Evolutionary conservation across 2,888 invertebrate species (phyloP), one percentile per base, ranked within the genome.

Genomic region (Plebejus melissa): DNA sequence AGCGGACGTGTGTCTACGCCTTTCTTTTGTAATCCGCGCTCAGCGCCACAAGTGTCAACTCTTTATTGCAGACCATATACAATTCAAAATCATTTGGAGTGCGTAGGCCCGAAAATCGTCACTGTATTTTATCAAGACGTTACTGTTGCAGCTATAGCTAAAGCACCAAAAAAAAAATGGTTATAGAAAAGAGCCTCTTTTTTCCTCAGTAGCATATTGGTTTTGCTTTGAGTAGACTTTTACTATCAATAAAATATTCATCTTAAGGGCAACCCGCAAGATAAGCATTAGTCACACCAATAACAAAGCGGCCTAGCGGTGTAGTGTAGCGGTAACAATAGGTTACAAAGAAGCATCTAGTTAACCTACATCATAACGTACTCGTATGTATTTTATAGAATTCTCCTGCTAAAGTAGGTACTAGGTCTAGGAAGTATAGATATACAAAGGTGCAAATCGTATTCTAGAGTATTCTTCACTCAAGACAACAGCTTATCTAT

Each of bases 1-100:
- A 88, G 87, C 89, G 88, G 87, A 89, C 88, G 88, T 87, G 85
- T 86, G 86, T 83, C 82, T 80, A 82, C 82, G 41, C 65, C 79
- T 84, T 87, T 85, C 81, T 88, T 87, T 89, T 88, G 85, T 87
- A 82, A 83, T 80, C 79, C 80, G 79, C 75, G 76, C 75, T 75
- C 77, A 79, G 57, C 76, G 74, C 74, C 74, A 76, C 77, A 78
- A 79, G 78, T 77, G 71, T 78, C 79, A 76, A 79, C 75, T 76
- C 54, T 65, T 54, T 46, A 74, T 54, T 38, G 58, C 74, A 32
- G 54, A 32, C 5, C 38, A 54, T 60, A 74, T 38, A 65, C 57
- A 22, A 9, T 32, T 9, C 65, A 65, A 65, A 65, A 65, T 32
- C 32, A 65, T 5, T 65, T 46, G 46, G 46, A 46, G 9, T 11